Evolutionary conservation across 2,113 vertebrate species (phyloP).

Genomic region (Lophius piscatorius): DNA sequence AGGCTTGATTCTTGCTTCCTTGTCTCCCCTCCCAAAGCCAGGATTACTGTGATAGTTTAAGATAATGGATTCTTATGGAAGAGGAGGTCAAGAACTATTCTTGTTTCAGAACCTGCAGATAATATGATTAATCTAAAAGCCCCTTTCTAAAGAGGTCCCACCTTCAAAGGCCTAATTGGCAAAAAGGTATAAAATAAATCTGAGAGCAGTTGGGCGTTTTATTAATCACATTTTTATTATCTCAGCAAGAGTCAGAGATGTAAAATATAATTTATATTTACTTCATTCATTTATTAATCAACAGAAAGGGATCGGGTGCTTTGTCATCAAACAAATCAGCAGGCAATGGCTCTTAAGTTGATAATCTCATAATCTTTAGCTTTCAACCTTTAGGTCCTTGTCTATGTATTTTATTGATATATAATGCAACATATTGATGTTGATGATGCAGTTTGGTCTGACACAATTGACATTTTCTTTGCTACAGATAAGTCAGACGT

Average conservation of each 20-base stretch:
- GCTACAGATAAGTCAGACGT: constrained; percentile 64
- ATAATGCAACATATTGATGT: constrained; percentile 52
- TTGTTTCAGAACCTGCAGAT: constrained; percentile 99
- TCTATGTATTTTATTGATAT: constrained; percentile 53
- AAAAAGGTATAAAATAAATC: constrained; percentile 84
- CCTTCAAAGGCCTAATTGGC: constrained; percentile 95
- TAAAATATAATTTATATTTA: constrained; percentile 74
- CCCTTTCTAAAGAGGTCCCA: constrained; percentile 89
- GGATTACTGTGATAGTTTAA: constrained; percentile 99
- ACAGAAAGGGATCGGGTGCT: constrained; percentile 40
- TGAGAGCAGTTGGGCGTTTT: constrained; percentile 75
- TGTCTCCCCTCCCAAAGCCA: constrained; percentile 97
- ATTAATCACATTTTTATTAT: constrained; percentile 72
- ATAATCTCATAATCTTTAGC: constrained; percentile 58
- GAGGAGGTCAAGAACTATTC: constrained; percentile 94
- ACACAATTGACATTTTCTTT: constrained; percentile 78
- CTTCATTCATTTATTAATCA: constrained; percentile 71
- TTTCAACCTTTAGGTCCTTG: constrained; percentile 69
- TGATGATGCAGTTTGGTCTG: constrained; percentile 55
- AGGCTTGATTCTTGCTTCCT: constrained; percentile 97
- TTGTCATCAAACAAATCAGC: constrained; percentile 54
- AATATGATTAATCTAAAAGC: constrained; percentile 99
- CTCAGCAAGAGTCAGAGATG: constrained; percentile 62
- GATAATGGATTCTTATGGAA: constrained; percentile 99
- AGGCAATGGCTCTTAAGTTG: constrained; percentile 48